A percentile compares a stretch with the other conserved stretches of the same genome.
These are phyloP conservation scores for Nebria salina DNA, from an alignment of 2,888 invertebrate genomes.

Conservation along the genomic window DNA sequence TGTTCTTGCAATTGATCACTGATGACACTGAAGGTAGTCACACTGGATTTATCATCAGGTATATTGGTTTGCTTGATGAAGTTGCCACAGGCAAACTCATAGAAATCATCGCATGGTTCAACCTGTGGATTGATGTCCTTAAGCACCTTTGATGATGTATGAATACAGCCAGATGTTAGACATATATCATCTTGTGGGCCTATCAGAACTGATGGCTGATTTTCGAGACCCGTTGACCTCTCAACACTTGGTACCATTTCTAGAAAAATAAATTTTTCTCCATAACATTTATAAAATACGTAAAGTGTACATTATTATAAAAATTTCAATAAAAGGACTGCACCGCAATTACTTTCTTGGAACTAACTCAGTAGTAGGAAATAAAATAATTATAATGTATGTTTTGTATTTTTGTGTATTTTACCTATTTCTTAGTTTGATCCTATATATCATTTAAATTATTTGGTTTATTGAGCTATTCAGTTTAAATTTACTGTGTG, in stretches of 20 bases:
- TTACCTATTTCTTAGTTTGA: no score
- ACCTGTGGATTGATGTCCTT: constrained; percentile 75
- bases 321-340: no score
- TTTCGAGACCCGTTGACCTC: not conserved
- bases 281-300: no score
- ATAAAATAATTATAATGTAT: no score
- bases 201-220: constrained; percentile 8
- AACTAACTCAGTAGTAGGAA: no score
- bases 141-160: constrained; percentile 79
- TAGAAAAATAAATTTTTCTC: constrained; percentile 24
- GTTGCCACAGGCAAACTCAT: constrained; percentile 81
- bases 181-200: constrained; percentile 67
- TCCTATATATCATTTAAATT: no score
- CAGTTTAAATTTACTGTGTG: no score
- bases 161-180: constrained; percentile 80
- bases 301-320: no score
- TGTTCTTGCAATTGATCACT: constrained; percentile 80
- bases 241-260: constrained; percentile 54
- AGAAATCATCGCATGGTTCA: constrained; percentile 86
- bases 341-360: no score
- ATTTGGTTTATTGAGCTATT: no score
- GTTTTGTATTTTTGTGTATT: no score
- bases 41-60: constrained; percentile 83
- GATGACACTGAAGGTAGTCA: constrained; percentile 80
- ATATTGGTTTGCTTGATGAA: constrained; percentile 78